phyloP scores from a whole-genome alignment of 2,113 vertebrate species.

The Pyxicephalus adspersus region DNA sequence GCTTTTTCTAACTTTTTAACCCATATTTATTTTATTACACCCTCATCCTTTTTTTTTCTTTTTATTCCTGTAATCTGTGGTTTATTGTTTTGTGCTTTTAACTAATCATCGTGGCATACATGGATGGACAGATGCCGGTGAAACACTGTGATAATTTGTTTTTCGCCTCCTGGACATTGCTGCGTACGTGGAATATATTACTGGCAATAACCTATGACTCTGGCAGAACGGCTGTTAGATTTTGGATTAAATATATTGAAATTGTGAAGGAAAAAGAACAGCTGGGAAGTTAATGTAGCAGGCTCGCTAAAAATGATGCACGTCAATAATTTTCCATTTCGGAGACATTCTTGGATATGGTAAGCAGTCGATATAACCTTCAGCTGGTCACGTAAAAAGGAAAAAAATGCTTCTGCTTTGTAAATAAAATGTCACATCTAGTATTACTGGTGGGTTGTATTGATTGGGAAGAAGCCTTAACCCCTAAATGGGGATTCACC shows the following conservation, averaged over 20 bases:
- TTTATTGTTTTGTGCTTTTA: conserved; percentile 56
- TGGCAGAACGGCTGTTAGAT: conserved; percentile 69
- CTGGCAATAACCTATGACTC: conserved; percentile 74
- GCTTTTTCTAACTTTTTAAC: conserved; percentile 48
- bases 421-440: conserved; percentile 63
- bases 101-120: conserved; percentile 68
- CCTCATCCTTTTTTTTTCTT: background rate
- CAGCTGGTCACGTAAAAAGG: conserved; percentile 52
- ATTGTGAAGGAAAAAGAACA: conserved; percentile 66
- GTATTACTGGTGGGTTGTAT: background rate
- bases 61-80: background rate
- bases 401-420: conserved; percentile 60
- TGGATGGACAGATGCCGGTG: conserved; percentile 72
- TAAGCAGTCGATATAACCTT: conserved; percentile 78
- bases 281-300: conserved; percentile 74
- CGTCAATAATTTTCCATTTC: conserved; percentile 91
- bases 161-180: conserved; percentile 63
- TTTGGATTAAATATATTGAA: conserved; percentile 77
- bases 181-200: conserved; percentile 73
- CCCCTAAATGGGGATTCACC: background rate
- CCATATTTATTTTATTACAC: background rate
- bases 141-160: conserved; percentile 67
- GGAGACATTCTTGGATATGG: conserved; percentile 99
- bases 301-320: conserved; percentile 89
- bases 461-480: background rate